Evolutionary conservation across 2,797 vertebrate genomes (phyloP), one percentile per base, ranked within the genome.

Genomic region (Paramormyrops hopkinsi): DNA sequence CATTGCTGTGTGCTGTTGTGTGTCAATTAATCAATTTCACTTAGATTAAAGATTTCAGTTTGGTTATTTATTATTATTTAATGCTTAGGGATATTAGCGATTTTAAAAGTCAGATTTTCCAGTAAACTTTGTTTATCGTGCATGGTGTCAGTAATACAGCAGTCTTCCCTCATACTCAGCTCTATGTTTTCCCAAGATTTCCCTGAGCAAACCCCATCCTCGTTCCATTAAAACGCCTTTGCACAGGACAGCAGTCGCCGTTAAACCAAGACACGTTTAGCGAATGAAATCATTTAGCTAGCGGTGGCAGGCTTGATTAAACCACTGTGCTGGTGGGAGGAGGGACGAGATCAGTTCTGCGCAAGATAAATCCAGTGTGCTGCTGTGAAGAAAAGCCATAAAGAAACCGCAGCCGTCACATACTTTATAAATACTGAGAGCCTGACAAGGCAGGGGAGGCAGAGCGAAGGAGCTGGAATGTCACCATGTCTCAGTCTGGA

Each of bases 251-350:
- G 88, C 25, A 19, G 33, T 88, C 33, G 76, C 7, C 69, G 22
- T 84, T 84, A 84, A 84, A 89, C 88, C 83, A 84, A 89, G 53
- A 54, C 76, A 41, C 22, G 41, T 83, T 89, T 59, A 84, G 41
- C 22, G 44, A 89, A 84, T 89, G 53, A 84, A 89, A 89, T 89
- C 37, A 89, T 83, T 89, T 83, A 56, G 88, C 56, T 89, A 48
- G 88, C 76, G 48, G 73, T 59, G 25, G 73, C 88, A 59, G 51
- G 59, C 50, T 89, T 89, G 88, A 89, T 89, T 89, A 89, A 89
- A 69, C 62, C 48, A 29, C 56, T 19, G 50, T 41, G 56, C 56
- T 33, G 50, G 53, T 7, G 54, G 79, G 76, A 51, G 76, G 65
- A 50, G 25, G n/a, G 54, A 84, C 22, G 19, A 84, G 82, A 51